A percentile compares a stretch with the other conserved stretches of the same genome.
Conservation (phyloP, 2,888 invertebrate species). For the Tetramorium bicarinatum region DNA sequence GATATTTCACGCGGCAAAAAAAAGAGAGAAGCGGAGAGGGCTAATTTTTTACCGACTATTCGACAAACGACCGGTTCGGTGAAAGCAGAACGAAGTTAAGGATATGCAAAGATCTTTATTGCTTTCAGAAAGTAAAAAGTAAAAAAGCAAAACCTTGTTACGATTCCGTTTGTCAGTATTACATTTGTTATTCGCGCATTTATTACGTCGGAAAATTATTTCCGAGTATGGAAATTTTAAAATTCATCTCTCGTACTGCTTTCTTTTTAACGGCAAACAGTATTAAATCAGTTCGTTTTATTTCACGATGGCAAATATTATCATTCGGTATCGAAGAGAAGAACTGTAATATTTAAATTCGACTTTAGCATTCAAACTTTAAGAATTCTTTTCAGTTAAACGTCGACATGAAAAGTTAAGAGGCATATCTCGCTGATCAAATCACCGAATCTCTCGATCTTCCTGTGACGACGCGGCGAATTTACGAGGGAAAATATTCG, state of each 20-base stretch:
- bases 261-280: neutral
- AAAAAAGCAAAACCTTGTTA: constrained; percentile 43
- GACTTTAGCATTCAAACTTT: too few relatives aligned
- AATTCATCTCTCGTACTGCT: neutral
- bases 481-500: constrained; percentile 29
- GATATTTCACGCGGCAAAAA: constrained; percentile 54
- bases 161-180: constrained; percentile 4
- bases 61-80: constrained; percentile 63
- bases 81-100: constrained; percentile 66
- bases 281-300: neutral
- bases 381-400: neutral
- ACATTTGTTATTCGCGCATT: constrained; percentile 2
- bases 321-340: neutral
- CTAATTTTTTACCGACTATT: constrained; percentile 60
- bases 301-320: neutral
- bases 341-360: too few relatives aligned
- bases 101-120: constrained; percentile 63
- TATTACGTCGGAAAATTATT: neutral
- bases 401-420: neutral
- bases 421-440: neutral
- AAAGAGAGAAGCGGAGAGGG: constrained; percentile 10
- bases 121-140: constrained; percentile 61
- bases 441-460: neutral
- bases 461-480: neutral
- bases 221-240: neutral